Percentiles rank a stretch among this genome's conserved stretches.
Conservation (phyloP, 2,888 invertebrate species). For the Pardosa pseudoannulata region DNA sequence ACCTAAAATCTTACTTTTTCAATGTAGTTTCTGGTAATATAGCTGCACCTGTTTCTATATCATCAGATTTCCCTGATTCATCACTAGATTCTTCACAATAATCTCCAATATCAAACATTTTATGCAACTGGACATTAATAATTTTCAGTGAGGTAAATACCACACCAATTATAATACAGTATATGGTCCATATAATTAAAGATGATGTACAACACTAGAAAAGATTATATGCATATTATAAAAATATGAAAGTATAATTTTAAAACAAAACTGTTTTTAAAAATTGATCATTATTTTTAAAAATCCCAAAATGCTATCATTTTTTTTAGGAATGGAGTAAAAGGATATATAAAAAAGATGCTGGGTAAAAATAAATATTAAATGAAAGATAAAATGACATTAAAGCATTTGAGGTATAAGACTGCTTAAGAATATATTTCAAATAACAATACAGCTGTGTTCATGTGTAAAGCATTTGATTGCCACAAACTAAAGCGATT, state of each 20-base stretch:
- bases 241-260: not conserved
- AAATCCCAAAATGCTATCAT: too few species aligned
- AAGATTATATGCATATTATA: too few species aligned
- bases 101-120: constrained; percentile 96
- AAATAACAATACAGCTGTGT: too few species aligned
- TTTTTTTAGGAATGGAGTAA: too few species aligned
- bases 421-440: too few species aligned
- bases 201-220: constrained; percentile 91
- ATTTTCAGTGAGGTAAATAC: constrained; percentile 90
- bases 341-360: too few species aligned
- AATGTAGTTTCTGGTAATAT: constrained; percentile 65
- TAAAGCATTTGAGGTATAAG: too few species aligned
- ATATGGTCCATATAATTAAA: constrained; percentile 89
- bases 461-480: too few species aligned
- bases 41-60: constrained; percentile 66
- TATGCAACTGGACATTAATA: constrained; percentile 91
- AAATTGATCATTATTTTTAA: too few species aligned
- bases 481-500: too few species aligned
- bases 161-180: constrained; percentile 88
- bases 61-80: constrained; percentile 73
- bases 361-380: too few species aligned
- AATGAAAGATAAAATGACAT: too few species aligned
- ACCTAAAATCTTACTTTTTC: constrained; percentile 67
- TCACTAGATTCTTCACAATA: constrained; percentile 82
- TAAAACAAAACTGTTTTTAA: not conserved